Evolutionary conservation across 92 coral and sea anemone genomes (phyloP).

Genomic region (Heteractis magnifica): DNA sequence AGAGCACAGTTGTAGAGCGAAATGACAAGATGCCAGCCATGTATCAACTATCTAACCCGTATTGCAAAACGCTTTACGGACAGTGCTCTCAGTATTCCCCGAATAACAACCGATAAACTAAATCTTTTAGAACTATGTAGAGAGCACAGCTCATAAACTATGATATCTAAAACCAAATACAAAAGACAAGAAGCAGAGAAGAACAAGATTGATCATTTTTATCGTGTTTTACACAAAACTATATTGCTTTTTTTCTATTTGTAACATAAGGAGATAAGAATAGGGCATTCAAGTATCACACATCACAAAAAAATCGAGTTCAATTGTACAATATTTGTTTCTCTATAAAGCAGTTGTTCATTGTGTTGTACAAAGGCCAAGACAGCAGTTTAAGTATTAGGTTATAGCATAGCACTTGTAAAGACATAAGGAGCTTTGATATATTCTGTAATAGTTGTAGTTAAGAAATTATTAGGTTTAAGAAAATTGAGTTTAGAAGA

Average conservation of each 20-base stretch:
- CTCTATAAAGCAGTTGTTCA: neutral
- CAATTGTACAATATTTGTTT: neutral
- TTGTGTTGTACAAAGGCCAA: neutral
- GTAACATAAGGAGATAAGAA: constrained; percentile 6
- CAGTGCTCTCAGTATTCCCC: constrained; percentile 34
- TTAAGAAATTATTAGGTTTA: neutral
- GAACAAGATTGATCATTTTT: neutral
- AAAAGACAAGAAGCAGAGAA: neutral
- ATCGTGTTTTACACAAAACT: neutral
- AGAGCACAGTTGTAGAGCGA: constrained; percentile 61
- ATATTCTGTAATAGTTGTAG: neutral
- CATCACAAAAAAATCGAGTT: neutral
- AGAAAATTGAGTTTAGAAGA: neutral
- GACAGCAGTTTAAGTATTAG: neutral
- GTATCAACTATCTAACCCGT: constrained; percentile 61
- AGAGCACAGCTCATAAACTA: no score
- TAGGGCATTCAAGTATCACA: neutral
- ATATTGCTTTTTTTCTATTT: neutral
- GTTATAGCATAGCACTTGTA: constrained; percentile 1
- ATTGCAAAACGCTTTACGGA: constrained; percentile 65
- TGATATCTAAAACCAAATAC: neutral
- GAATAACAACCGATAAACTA: constrained; percentile 40
- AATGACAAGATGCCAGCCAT: constrained; percentile 46
- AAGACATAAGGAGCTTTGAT: neutral
- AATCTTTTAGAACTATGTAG: neutral